Conservation (phyloP, 2,888 invertebrate species). For the Celastrina argiolus region DNA sequence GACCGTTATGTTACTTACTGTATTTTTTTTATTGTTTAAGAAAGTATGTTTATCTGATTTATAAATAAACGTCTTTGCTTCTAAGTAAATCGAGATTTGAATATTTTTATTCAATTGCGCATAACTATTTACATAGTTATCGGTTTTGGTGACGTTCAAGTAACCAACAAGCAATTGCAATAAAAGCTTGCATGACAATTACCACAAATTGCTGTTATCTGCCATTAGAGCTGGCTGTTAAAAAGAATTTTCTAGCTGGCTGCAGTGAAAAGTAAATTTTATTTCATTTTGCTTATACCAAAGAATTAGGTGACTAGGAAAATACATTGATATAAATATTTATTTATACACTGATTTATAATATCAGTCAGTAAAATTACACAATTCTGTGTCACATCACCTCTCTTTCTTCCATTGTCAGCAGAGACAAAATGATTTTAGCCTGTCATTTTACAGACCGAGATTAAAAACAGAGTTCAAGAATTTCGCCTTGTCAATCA, state of each 20-base stretch:
- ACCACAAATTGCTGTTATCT: slow-evolving; percentile 14
- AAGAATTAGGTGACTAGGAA: not conserved
- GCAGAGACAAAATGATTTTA: no score
- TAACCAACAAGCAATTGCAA: slow-evolving; percentile 2
- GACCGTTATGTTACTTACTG: no score
- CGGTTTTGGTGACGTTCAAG: not conserved
- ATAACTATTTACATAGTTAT: not conserved
- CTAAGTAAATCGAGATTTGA: not conserved
- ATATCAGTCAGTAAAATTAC: no score
- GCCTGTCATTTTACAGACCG: no score
- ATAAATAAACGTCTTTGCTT: not conserved
- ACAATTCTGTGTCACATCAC: no score
- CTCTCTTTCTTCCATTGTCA: no score
- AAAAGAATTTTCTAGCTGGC: slow-evolving; percentile 10
- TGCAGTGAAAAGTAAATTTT: not conserved
- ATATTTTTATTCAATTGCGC: not conserved
- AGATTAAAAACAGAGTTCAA: no score
- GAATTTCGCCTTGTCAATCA: no score
- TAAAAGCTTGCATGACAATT: slow-evolving; percentile 11
- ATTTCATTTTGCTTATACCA: not conserved
- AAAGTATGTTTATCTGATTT: not conserved
- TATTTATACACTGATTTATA: no score
- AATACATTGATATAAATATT: no score
- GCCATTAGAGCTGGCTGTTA: slow-evolving; percentile 4
- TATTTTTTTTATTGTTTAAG: no score